Conservation (phyloP, 2,888 invertebrate species). For the Aphelenchoides bicaudatus region DNA sequence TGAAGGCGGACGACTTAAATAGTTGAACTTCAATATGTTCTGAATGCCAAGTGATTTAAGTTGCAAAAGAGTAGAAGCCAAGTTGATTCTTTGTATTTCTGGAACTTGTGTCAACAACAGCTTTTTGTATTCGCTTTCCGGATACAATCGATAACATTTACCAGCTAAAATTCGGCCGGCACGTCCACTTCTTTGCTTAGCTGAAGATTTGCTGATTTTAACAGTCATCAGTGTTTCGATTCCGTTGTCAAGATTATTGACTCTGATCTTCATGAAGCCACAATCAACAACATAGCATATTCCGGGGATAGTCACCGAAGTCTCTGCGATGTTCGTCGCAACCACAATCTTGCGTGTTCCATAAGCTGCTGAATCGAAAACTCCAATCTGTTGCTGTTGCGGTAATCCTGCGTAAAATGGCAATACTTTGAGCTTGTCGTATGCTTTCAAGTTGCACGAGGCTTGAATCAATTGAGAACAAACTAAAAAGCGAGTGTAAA, state of each 20-base stretch:
- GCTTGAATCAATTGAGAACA: no score
- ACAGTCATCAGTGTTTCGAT: constrained; percentile 64
- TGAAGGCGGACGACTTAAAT: constrained; percentile 74
- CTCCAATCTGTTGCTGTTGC: constrained; percentile 64
- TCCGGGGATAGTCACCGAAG: constrained; percentile 88
- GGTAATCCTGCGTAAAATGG: constrained; percentile 89
- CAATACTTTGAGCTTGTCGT: constrained; percentile 66
- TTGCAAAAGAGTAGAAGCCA: constrained; percentile 79
- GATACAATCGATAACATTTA: constrained; percentile 71
- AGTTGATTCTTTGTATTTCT: constrained; percentile 84
- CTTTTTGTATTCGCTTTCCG: constrained; percentile 73
- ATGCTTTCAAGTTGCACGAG: no score
- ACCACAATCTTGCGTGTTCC: constrained; percentile 79
- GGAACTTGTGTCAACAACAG: constrained; percentile 75
- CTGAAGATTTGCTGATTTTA: constrained; percentile 80
- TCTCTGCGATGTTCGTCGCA: constrained; percentile 93
- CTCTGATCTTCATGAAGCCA: constrained; percentile 89
- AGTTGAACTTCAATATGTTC: constrained; percentile 76
- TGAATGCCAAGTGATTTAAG: constrained; percentile 89
- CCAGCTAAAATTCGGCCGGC: constrained; percentile 81
- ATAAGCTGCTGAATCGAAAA: constrained; percentile 59
- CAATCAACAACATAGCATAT: constrained; percentile 89
- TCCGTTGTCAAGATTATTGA: constrained; percentile 78
- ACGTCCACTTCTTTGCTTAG: constrained; percentile 84
- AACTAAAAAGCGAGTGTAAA: no score